Conservation (phyloP, 2,888 invertebrate genomes). For the Lamellibrachia columna region DNA sequence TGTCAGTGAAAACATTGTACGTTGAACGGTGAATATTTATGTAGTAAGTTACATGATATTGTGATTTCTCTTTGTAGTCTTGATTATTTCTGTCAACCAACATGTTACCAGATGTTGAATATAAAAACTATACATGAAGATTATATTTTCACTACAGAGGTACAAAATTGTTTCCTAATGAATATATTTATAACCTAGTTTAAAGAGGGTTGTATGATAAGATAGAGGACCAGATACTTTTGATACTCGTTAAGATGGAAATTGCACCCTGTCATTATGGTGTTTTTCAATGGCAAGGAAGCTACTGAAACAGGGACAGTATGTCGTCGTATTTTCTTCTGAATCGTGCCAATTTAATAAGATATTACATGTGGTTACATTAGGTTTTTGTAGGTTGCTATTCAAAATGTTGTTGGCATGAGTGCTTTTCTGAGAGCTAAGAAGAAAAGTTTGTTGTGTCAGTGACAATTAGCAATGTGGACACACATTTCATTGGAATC, state of each 20-base stretch:
- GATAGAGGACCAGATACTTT: neutral
- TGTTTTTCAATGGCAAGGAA: neutral
- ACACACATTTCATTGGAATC: no score
- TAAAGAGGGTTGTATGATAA: neutral
- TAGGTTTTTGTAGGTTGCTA: neutral
- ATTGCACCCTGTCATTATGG: neutral
- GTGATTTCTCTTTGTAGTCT: neutral
- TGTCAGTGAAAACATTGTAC: neutral
- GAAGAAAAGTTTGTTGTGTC: neutral
- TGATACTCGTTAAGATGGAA: neutral
- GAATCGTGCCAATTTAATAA: neutral
- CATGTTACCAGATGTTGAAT: neutral
- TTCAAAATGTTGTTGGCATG: neutral
- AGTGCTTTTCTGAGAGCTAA: neutral
- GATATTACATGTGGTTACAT: neutral
- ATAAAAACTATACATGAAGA: neutral
- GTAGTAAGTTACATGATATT: constrained; percentile 4
- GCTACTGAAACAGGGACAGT: neutral
- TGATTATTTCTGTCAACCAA: neutral
- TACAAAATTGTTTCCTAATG: neutral
- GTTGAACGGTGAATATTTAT: constrained; percentile 7
- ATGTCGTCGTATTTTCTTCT: neutral
- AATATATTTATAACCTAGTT: neutral
- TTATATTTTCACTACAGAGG: neutral
- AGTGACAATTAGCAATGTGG: neutral